Percentiles rank a stretch among this genome's conserved stretches.
Evolutionary conservation across 35 echinoderm and acorn worm species (phyloP).

Genomic region (Anneissia japonica): DNA sequence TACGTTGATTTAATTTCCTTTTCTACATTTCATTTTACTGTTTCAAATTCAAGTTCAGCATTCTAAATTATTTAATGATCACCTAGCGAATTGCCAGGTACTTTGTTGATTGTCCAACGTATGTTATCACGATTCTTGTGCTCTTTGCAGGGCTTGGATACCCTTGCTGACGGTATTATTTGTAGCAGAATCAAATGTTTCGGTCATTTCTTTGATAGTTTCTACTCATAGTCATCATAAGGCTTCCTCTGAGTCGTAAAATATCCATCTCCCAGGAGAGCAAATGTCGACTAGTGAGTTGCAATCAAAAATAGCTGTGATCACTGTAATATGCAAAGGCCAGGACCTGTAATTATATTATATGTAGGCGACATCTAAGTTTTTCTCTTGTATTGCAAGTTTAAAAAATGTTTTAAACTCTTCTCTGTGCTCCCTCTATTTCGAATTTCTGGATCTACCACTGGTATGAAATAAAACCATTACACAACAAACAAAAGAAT

Average conservation of each 20-base stretch:
- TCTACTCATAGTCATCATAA: background rate
- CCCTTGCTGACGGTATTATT: background rate
- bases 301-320: background rate
- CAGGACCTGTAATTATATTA: background rate
- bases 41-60: background rate
- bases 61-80: conserved; percentile 1
- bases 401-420: no score
- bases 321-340: background rate
- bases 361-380: background rate
- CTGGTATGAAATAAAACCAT: no score
- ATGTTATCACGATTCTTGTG: background rate
- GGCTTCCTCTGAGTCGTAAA: background rate
- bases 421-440: no score
- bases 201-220: background rate
- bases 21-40: background rate
- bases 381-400: no score
- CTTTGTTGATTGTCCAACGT: background rate
- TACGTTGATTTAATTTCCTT: background rate
- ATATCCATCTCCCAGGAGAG: background rate
- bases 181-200: background rate
- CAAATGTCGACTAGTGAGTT: background rate
- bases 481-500: no score
- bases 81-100: background rate
- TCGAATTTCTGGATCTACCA: no score
- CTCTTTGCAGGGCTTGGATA: no score